Evolutionary conservation across 2,797 vertebrate species (phyloP).

Genomic region (Chaetophractus vellerosus): DNA sequence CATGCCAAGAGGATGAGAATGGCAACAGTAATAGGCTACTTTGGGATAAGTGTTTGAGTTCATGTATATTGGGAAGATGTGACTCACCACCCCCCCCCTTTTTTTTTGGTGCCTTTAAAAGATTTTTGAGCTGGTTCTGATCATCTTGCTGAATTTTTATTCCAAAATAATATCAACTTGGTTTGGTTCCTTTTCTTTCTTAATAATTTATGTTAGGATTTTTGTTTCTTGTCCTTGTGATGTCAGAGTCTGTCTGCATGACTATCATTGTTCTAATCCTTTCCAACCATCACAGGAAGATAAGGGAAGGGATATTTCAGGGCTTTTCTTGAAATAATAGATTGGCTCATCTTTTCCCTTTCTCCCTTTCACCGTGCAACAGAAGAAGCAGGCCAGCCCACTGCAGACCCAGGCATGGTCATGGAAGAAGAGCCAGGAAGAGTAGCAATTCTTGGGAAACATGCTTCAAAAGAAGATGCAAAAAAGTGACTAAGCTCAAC

Average conservation of each 20-base stretch:
- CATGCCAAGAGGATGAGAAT: not conserved
- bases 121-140: constrained; percentile 34
- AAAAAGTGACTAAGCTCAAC: constrained; percentile 90
- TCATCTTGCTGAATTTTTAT: constrained; percentile 60
- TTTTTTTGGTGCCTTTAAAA: too few species aligned
- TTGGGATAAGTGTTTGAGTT: not conserved
- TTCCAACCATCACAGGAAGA: constrained; percentile 80
- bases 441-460: constrained; percentile 85
- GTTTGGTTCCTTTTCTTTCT: constrained; percentile 64
- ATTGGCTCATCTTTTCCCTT: not conserved
- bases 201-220: not conserved
- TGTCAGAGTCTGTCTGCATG: constrained; percentile 77
- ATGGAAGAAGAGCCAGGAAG: constrained; percentile 91
- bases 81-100: not conserved
- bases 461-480: constrained; percentile 90
- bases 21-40: not conserved
- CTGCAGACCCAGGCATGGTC: constrained; percentile 90
- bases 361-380: constrained; percentile 70
- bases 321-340: constrained; percentile 58
- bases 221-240: constrained; percentile 63
- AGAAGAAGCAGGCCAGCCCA: constrained; percentile 91
- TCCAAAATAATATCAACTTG: constrained; percentile 50
- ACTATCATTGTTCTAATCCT: not conserved
- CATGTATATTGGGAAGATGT: not conserved
- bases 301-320: constrained; percentile 19